Conservation (phyloP, 1,140 invertebrate genomes). For the Bathynomus jamesi region DNA sequence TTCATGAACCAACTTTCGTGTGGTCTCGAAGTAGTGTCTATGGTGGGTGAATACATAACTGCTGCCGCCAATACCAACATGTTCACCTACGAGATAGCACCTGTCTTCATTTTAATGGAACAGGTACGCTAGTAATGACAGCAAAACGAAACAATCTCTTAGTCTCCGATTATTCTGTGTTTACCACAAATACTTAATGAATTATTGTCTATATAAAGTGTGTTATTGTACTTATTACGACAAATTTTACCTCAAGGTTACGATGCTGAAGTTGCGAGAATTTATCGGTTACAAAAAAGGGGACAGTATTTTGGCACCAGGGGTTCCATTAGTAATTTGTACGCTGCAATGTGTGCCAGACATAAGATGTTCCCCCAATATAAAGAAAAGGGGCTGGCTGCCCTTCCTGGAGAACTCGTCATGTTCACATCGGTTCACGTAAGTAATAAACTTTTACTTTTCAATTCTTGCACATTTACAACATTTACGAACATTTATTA, state of each 20-base stretch:
- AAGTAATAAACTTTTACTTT: no score
- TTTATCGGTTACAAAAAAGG: conserved; percentile 78
- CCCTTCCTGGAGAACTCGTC: conserved; percentile 74
- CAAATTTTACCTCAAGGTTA: no score
- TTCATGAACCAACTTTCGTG: conserved; percentile 99
- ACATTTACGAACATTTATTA: no score
- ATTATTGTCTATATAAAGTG: no score
- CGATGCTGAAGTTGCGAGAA: conserved; percentile 71
- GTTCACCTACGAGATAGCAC: conserved; percentile 99
- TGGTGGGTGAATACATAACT: conserved; percentile 96
- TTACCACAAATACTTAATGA: no score
- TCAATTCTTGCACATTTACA: no score
- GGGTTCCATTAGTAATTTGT: conserved; percentile 96
- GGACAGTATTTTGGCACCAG: conserved; percentile 92
- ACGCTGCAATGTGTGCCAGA: conserved; percentile 87
- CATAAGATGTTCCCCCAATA: conserved; percentile 92
- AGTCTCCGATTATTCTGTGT: no score
- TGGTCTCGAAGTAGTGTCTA: conserved; percentile 85
- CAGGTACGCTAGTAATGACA: conserved; percentile 55
- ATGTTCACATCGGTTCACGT: conserved; percentile 97
- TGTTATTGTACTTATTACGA: no score
- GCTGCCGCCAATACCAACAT: conserved; percentile 97
- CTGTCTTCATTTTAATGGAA: conserved; percentile 98
- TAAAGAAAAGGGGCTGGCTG: conserved; percentile 81
- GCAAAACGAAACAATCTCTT: no score